Base-by-base conservation (phyloP, 2,113 vertebrate genomes). In the Elanus axillaris region DNA sequence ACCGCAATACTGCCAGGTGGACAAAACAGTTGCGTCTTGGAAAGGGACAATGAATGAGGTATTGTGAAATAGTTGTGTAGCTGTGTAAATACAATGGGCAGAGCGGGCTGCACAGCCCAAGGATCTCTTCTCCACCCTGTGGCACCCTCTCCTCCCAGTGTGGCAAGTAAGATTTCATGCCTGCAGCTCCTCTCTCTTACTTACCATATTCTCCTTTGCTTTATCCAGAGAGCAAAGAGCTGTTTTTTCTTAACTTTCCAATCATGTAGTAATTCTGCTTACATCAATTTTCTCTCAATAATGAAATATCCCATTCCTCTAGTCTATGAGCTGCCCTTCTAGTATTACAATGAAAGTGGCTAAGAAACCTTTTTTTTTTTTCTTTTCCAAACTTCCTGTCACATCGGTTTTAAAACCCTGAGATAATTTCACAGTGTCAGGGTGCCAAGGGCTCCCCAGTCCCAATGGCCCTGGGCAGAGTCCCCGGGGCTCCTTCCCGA, bases 71-170 rank as follows among this genome's bases (percentile, higher is more conserved):
- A 19, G 14, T 8, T 60, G 43, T 22, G 38, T 22, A 9, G 20
- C 2, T 76, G 4, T 32, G 25, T 17, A 19, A 75, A 7, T 25
- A 20, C 36, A 5, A 5, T 3, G 42, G 68, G 58, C 21, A 87
- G 77, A 62, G 34, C 0, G 0, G 25, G 17, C 31, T 75, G 31
- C 3, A 1, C 42, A 69, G 67, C 38, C 31, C 59, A 38, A 74
- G 23, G 42, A 34, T n/a, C 23, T 47, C 59, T 29, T 27, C 36
- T 3, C 8, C n/a, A 47, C 40, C 52, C 71, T 26, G 23, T 13
- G 64, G 7, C 42, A 53, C 6, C 1, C 47, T 6, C 8, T 52
- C 10, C 34, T 64, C 52, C 22, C 56, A 42, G 12, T 13, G 60
- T 1, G 6, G 22, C 36, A 60, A 55, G 10, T 13, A 52, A 64